phyloP scores from a whole-genome alignment of 2,113 vertebrate species.

The Bubo bubo region DNA sequence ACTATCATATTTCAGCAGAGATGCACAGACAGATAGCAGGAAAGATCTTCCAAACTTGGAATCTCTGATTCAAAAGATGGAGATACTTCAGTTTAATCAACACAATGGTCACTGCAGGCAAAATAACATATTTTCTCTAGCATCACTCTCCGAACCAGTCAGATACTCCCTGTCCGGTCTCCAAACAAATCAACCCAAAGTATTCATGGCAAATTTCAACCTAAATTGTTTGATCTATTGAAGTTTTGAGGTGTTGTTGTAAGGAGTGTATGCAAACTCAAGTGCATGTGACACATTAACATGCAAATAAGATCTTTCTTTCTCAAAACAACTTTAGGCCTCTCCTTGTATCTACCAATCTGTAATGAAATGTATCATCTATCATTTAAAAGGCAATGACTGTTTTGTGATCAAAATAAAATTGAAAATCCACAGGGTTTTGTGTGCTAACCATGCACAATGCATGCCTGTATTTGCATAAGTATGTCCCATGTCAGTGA shows the following conservation, averaged over 20 bases:
- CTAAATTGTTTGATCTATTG: neutral
- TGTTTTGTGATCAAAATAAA: neutral
- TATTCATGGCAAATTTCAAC: neutral
- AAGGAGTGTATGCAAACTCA: neutral
- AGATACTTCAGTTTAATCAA: neutral
- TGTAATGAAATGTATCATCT: neutral
- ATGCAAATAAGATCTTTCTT: neutral
- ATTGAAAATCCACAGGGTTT: neutral
- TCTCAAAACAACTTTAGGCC: neutral
- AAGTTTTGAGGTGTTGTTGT: neutral
- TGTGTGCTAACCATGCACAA: neutral
- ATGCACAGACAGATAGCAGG: neutral
- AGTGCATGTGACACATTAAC: neutral
- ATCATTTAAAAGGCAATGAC: neutral
- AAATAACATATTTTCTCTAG: neutral
- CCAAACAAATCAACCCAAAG: neutral
- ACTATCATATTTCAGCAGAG: rapidly evolving
- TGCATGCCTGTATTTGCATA: neutral
- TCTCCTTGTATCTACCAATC: neutral
- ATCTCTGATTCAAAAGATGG: neutral
- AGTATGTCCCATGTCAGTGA: neutral
- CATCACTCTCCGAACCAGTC: neutral
- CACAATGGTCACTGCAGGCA: neutral
- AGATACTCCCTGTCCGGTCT: neutral
- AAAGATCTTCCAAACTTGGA: neutral